Conservation (phyloP, 1,140 invertebrate genomes). For the Argopecten irradians region DNA sequence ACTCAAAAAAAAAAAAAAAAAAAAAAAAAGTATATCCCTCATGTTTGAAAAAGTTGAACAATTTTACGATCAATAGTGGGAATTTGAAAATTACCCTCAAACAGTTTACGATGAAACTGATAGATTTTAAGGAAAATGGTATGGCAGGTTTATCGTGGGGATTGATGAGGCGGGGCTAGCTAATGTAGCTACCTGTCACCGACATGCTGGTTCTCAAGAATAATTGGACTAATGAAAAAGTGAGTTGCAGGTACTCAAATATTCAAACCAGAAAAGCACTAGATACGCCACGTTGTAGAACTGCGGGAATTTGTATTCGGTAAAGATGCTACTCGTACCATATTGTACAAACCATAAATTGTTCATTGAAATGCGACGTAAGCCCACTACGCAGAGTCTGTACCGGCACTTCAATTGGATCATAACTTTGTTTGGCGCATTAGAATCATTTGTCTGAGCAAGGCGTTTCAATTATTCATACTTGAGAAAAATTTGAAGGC, state of each 20-base stretch:
- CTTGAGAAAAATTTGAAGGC: slow-evolving; percentile 21
- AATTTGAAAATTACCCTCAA: background rate
- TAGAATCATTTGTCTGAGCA: slow-evolving; percentile 9
- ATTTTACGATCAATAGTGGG: too few species aligned
- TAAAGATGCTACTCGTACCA: background rate
- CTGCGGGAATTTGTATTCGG: slow-evolving; percentile 5
- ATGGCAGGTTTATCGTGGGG: background rate
- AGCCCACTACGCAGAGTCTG: background rate
- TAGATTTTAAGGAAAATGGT: background rate
- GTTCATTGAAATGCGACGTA: background rate
- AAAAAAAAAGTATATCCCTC: too few species aligned
- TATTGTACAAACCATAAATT: background rate
- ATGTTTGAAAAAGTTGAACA: too few species aligned
- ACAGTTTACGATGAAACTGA: background rate
- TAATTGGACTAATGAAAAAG: background rate
- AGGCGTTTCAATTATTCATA: slow-evolving; percentile 18
- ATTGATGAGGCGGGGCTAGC: background rate
- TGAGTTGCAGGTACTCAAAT: slow-evolving; percentile 15
- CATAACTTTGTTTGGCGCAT: background rate
- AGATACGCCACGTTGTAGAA: too few species aligned
- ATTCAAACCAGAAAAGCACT: background rate
- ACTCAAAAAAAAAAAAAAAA: too few species aligned
- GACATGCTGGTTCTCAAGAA: background rate
- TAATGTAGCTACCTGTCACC: background rate
- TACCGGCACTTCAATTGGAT: background rate